Evolutionary conservation across 1,140 invertebrate species (phyloP).

Genomic region (Globodera ellingtonae): DNA sequence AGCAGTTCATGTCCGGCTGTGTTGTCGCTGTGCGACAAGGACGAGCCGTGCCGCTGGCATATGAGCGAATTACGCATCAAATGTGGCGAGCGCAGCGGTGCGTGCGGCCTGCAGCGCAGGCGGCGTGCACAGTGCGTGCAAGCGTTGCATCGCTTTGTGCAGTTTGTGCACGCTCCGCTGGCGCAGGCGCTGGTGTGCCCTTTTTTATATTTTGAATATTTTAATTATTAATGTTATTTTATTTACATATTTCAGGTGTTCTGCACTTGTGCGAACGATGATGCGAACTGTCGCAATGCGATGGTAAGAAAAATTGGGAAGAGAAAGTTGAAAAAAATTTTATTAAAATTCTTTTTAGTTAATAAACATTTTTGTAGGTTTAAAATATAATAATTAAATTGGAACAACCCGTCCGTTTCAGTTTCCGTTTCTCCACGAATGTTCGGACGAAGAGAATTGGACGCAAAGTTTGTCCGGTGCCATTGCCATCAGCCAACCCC

Average conservation of each 20-base stretch:
- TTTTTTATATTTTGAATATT: conserved; percentile 11
- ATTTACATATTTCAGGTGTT: background rate
- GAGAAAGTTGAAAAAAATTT: no score
- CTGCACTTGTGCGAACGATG: conserved; percentile 46
- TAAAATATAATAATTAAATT: no score
- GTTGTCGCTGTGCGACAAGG: conserved; percentile 43
- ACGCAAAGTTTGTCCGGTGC: no score
- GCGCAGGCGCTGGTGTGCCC: conserved; percentile 55
- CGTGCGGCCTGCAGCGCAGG: conserved; percentile 19
- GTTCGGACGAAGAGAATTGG: background rate
- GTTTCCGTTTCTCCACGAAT: background rate
- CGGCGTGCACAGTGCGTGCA: conserved; percentile 50
- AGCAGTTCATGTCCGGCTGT: conserved; percentile 44
- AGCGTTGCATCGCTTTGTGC: conserved; percentile 56
- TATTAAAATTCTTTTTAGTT: no score
- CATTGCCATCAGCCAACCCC: conserved; percentile 29
- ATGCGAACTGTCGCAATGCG: conserved; percentile 24
- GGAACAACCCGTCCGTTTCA: background rate
- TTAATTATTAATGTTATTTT: no score
- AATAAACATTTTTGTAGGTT: no score
- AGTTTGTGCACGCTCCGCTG: conserved; percentile 46
- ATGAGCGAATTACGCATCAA: conserved; percentile 58
- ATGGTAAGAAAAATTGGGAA: background rate
- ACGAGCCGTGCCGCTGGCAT: conserved; percentile 60
- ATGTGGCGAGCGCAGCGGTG: conserved; percentile 25